phyloP scores from a whole-genome alignment of 2,888 invertebrate genomes.

The Perizoma affinitatum region DNA sequence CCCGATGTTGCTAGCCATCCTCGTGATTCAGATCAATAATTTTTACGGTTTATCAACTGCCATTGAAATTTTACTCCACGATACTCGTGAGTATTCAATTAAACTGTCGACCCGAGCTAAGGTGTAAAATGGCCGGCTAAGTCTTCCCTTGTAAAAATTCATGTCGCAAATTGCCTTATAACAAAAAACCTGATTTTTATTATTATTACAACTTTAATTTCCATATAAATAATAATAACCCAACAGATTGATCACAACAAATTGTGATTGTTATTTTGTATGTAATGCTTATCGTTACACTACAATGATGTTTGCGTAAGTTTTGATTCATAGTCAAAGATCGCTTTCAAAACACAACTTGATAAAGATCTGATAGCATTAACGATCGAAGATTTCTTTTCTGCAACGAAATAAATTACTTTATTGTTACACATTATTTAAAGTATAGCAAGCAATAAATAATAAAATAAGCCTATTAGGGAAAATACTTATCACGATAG shows the following conservation, averaged over 20 bases:
- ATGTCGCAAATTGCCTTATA: too few relatives aligned
- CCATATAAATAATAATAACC: too few relatives aligned
- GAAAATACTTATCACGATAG: too few relatives aligned
- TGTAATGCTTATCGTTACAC: too few relatives aligned
- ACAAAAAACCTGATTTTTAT: too few relatives aligned
- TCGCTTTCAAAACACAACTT: not conserved
- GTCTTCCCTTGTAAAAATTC: too few relatives aligned
- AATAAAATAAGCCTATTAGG: too few relatives aligned
- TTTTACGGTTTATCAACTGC: conserved; percentile 16
- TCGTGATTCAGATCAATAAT: conserved; percentile 17
- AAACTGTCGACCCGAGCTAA: not conserved
- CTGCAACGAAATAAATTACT: conserved; percentile 7
- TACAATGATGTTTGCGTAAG: not conserved
- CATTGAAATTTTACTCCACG: conserved; percentile 31
- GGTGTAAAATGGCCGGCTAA: too few relatives aligned
- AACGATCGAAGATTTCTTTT: not conserved
- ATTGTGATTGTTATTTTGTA: too few relatives aligned
- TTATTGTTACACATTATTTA: conserved; percentile 2
- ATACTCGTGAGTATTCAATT: conserved; percentile 15
- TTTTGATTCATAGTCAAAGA: not conserved
- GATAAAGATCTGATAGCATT: conserved; percentile 10
- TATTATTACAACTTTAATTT: too few relatives aligned
- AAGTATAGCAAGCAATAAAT: conserved; percentile 1
- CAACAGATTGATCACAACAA: too few relatives aligned
- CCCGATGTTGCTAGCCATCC: conserved; percentile 14